These are phyloP conservation scores for Phoenicopterus ruber DNA, from an alignment of 2,113 vertebrate species.

Conservation along the genomic window DNA sequence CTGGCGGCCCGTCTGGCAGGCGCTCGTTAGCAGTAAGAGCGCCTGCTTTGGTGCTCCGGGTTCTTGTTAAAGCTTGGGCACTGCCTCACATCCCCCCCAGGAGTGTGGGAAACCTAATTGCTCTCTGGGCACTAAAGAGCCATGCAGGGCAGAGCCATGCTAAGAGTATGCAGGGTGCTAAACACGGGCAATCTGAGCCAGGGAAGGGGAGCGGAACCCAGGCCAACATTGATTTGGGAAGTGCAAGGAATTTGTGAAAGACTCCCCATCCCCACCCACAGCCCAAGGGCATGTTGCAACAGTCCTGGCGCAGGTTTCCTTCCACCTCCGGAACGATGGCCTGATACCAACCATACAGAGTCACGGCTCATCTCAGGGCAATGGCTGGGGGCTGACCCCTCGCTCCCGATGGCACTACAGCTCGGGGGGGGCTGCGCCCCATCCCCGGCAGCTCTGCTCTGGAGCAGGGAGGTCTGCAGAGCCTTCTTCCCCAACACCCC, in stretches of 20 bases:
- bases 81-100: background rate
- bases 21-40: background rate
- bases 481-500: background rate
- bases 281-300: background rate
- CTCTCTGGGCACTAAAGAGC: background rate
- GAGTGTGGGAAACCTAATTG: background rate
- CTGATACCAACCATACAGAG: background rate
- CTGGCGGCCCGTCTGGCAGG: background rate
- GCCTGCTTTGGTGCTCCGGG: background rate
- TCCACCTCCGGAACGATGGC: fast-evolving
- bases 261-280: background rate
- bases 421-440: background rate
- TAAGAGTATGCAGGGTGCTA: fast-evolving
- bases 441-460: background rate
- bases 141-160: no score
- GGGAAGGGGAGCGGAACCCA: background rate
- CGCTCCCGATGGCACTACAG: background rate
- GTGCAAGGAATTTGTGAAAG: background rate
- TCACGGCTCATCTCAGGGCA: background rate
- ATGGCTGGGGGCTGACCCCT: fast-evolving
- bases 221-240: background rate
- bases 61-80: background rate
- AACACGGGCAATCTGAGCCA: background rate
- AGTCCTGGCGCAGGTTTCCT: background rate
- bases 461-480: background rate